These are phyloP conservation scores for Folsomia candida DNA, from an alignment of 2,888 invertebrate genomes.

Conservation along the genomic window DNA sequence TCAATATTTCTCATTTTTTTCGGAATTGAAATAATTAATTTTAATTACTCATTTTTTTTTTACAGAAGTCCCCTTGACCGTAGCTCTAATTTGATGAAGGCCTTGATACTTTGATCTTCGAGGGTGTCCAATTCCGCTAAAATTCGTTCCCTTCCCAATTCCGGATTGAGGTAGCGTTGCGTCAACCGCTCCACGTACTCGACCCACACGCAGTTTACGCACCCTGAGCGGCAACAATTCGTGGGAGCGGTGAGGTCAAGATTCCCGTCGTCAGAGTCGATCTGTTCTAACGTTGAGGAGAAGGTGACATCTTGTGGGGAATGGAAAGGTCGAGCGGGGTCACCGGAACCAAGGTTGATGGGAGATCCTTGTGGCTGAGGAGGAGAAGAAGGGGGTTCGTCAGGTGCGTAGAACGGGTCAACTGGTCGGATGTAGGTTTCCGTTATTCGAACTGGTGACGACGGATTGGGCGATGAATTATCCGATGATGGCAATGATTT, in stretches of 20 bases:
- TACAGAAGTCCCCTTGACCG: conserved; percentile 46
- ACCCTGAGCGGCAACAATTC: conserved; percentile 87
- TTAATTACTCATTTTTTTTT: too few relatives aligned
- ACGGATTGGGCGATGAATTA: neutral
- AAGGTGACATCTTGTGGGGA: conserved; percentile 6
- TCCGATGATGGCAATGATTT: neutral
- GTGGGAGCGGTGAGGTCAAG: conserved; percentile 60
- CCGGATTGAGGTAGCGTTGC: conserved; percentile 63
- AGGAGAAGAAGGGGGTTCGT: too few relatives aligned
- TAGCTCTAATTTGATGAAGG: conserved; percentile 77
- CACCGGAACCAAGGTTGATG: conserved; percentile 37
- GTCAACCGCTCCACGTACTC: conserved; percentile 78
- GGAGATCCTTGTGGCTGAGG: too few relatives aligned
- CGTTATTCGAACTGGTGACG: neutral
- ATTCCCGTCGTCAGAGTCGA: neutral
- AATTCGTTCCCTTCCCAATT: conserved; percentile 68
- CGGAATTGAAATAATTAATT: too few relatives aligned
- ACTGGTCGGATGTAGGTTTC: too few relatives aligned
- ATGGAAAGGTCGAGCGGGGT: conserved; percentile 34
- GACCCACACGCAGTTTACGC: conserved; percentile 90
- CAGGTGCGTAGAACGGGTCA: too few relatives aligned
- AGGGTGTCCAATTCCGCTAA: conserved; percentile 63
- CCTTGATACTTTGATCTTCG: conserved; percentile 75
- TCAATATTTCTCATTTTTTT: too few relatives aligned
- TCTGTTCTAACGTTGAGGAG: too few relatives aligned